These are phyloP conservation scores for Brachypterus glaber DNA, from an alignment of 2,888 invertebrate genomes.

Conservation along the genomic window DNA sequence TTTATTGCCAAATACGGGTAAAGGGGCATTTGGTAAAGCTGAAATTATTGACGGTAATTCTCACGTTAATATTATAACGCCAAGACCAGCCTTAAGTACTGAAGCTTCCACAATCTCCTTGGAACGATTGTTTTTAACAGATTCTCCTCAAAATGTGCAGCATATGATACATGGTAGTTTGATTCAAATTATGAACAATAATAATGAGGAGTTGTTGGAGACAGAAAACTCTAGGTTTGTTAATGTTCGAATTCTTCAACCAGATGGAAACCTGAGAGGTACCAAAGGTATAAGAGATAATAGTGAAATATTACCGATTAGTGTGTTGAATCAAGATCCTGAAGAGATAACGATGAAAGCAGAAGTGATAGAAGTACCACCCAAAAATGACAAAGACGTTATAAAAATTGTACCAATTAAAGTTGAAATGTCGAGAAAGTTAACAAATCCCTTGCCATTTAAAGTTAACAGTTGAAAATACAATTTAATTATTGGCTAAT, in stretches of 20 bases:
- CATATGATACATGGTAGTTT: slow-evolving; percentile 7
- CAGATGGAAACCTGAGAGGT: slow-evolving; percentile 21
- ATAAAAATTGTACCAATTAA: slow-evolving; percentile 38
- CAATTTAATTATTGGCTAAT: slow-evolving; percentile 2
- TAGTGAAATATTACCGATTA: slow-evolving; percentile 27
- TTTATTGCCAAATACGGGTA: slow-evolving; percentile 25
- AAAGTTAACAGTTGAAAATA: slow-evolving; percentile 7
- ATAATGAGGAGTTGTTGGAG: slow-evolving; percentile 35
- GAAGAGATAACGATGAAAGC: slow-evolving; percentile 34
- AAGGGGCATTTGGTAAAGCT: slow-evolving; percentile 37
- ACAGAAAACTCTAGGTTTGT: slow-evolving; percentile 35
- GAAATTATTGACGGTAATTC: slow-evolving; percentile 36
- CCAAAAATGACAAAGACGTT: slow-evolving; percentile 27
- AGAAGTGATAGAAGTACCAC: slow-evolving; percentile 36
- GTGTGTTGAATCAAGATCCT: slow-evolving; percentile 27
- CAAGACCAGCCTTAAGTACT: slow-evolving; percentile 32
- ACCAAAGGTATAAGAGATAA: slow-evolving; percentile 18
- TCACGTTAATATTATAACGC: slow-evolving; percentile 35
- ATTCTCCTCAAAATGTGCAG: slow-evolving; percentile 34
- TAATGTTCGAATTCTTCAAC: slow-evolving; percentile 34
- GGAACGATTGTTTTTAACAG: slow-evolving; percentile 56
- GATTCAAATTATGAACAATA: slow-evolving; percentile 12
- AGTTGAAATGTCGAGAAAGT: slow-evolving; percentile 29
- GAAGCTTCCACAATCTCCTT: slow-evolving; percentile 59
- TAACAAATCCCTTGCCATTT: slow-evolving; percentile 11